Evolutionary conservation across 2,113 vertebrate genomes (phyloP).

Genomic region (Cichladusa arquata): DNA sequence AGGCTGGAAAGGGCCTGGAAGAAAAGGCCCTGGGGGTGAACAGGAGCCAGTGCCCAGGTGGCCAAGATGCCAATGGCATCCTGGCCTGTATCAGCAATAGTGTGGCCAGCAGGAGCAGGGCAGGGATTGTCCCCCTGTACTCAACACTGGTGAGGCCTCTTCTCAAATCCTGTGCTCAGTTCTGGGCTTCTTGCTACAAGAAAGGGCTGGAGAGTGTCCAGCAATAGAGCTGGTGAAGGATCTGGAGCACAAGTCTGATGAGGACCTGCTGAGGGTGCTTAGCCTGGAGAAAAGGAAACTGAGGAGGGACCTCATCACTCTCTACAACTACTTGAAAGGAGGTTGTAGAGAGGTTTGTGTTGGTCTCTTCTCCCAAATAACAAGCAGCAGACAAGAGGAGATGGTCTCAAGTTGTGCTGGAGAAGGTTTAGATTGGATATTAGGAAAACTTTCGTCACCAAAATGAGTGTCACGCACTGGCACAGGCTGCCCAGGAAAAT

Average conservation of each 20-base stretch:
- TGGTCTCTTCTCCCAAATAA: not conserved
- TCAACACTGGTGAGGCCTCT: not conserved
- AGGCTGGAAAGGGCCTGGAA: not conserved
- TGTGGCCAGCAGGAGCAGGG: not conserved
- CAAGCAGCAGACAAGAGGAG: not conserved
- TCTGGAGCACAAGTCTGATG: not conserved
- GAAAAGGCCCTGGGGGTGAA: not conserved
- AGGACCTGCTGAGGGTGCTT: not conserved
- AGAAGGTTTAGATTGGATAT: not conserved
- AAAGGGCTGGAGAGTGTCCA: accelerated
- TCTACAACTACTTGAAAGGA: not conserved
- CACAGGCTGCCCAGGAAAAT: not conserved
- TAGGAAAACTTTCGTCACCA: not conserved
- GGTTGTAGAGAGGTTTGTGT: not conserved
- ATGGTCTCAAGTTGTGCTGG: not conserved
- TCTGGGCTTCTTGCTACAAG: not conserved
- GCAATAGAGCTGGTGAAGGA: not conserved
- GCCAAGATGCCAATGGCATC: not conserved
- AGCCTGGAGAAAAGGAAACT: not conserved
- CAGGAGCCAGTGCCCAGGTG: not conserved
- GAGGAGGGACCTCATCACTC: not conserved
- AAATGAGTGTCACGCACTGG: not conserved
- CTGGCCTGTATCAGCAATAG: not conserved
- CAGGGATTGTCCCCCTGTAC: not conserved
- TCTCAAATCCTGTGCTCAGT: not conserved